Base-by-base conservation (phyloP, 2,888 invertebrate genomes). In the Hydrotaea diabolus region DNA sequence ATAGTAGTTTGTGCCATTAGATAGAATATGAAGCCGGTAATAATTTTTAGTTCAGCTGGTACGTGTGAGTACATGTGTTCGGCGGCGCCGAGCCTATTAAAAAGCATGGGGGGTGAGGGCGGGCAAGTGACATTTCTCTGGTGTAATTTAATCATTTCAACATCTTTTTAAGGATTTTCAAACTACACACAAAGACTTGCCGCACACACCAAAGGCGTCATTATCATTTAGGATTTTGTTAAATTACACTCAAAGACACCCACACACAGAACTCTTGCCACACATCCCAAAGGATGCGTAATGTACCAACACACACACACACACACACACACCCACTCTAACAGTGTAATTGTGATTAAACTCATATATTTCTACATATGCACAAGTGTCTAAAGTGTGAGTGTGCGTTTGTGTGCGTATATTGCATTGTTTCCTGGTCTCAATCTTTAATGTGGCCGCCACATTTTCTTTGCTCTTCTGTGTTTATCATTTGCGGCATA, bases 101-200 rank as follows among this genome's bases (percentile, higher is more conserved):
- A 62, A 62, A 31, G 1, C 7, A 4, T 31, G 62, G 2, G 49
- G 49, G 15, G 36, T 31, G 8, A 31, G 13, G 17, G 62, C 7
- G n/a, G n/a, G n/a, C n/a, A n/a, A n/a, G 15, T n/a, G 26, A 62
- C 62, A 62, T 36, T 36, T 62, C 62, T 17, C 13, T 36, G 31
- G 62, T 17, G 62, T 62, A 62, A 62, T 62, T 62, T 62, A 62
- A 36, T 62, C 15, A 62, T 59, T 59, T 26, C 19, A 59, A 26
- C 13, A 19, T 5, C 17, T 23, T 9, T 57, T 21, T 26, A 26
- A 59, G 26, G 13, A 13, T 15, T 57, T 7, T 57, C 21, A 23
- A 57, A 57, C 8, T 49, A 49, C 15, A 49, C 49, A 2, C 49
- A 49, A 15, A 31, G 31, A 7, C 31, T 4, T n/a, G n/a, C n/a